These are phyloP conservation scores for Eupithecia dodoneata DNA, from an alignment of 2,888 invertebrate genomes.

Conservation along the genomic window DNA sequence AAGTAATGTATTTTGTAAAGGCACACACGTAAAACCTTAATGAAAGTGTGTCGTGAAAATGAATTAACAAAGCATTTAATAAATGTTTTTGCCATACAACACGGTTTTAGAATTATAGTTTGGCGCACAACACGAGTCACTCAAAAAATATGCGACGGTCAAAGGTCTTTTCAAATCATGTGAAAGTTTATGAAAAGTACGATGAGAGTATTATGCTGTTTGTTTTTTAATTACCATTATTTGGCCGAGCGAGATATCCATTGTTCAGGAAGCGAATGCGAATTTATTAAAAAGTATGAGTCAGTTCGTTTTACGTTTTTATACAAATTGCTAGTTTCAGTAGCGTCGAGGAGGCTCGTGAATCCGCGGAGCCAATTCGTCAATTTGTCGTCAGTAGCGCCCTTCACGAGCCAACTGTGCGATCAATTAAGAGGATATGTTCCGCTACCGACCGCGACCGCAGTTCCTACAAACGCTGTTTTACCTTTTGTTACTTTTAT, in stretches of 20 bases:
- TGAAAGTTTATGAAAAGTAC: neutral
- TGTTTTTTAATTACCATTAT: too few species aligned
- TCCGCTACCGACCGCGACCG: neutral
- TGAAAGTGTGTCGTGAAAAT: neutral
- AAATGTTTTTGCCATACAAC: neutral
- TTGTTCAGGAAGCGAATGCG: neutral
- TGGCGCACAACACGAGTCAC: neutral
- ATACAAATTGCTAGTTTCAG: neutral
- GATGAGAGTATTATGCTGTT: too few species aligned
- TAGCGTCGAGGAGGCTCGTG: constrained; percentile 11
- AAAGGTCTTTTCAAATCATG: neutral
- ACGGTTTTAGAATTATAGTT: neutral
- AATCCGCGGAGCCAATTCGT: constrained; percentile 15
- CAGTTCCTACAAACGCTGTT: constrained; percentile 1
- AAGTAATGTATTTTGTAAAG: neutral
- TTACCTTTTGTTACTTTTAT: neutral
- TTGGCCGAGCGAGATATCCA: too few species aligned
- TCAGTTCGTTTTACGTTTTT: neutral
- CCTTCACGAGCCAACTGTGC: constrained; percentile 37
- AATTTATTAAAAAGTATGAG: neutral
- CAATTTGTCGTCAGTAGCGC: constrained; percentile 42
- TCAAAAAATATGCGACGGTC: neutral
- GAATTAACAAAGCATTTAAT: neutral
- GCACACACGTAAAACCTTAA: neutral
- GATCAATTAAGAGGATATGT: constrained; percentile 34